phyloP scores from a whole-genome alignment of 2,797 vertebrate species.

The Merluccius polli region DNA sequence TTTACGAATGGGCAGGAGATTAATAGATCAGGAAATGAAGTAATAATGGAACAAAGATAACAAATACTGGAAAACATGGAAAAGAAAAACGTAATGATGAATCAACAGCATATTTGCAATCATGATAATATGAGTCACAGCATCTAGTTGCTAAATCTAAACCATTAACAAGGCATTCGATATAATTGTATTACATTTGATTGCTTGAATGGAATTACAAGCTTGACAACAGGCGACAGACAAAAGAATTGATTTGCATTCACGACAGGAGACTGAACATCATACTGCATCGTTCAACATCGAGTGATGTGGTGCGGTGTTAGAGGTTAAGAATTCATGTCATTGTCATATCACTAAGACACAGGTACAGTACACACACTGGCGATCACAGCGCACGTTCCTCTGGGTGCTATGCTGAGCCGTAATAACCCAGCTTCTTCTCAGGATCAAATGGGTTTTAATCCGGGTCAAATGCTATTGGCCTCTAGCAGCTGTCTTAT shows the following conservation, averaged over 20 bases:
- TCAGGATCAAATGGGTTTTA: slow-evolving; percentile 12
- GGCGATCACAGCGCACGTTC: not conserved
- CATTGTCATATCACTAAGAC: not conserved
- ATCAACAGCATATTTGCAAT: not conserved
- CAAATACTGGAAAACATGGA: not conserved
- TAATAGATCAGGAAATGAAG: not conserved
- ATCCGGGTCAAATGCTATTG: not conserved
- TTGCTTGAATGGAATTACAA: not conserved
- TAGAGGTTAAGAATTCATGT: not conserved
- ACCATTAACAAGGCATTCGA: not conserved
- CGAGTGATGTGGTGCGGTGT: not conserved
- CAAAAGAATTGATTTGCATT: not conserved
- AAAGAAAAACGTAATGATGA: no score
- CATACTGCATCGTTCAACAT: not conserved
- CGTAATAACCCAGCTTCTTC: slow-evolving; percentile 20
- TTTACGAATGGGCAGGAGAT: not conserved
- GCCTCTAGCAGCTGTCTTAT: slow-evolving; percentile 21
- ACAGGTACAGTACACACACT: not conserved
- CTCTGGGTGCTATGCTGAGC: not conserved
- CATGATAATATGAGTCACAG: not conserved
- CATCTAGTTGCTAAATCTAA: not conserved
- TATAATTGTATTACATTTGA: not conserved
- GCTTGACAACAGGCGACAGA: not conserved
- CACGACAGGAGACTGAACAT: not conserved
- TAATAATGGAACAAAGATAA: not conserved